Evolutionary conservation across 2,797 vertebrate genomes (phyloP), one percentile per base, ranked within the genome.

Genomic region (Kryptopterus vitreolus): DNA sequence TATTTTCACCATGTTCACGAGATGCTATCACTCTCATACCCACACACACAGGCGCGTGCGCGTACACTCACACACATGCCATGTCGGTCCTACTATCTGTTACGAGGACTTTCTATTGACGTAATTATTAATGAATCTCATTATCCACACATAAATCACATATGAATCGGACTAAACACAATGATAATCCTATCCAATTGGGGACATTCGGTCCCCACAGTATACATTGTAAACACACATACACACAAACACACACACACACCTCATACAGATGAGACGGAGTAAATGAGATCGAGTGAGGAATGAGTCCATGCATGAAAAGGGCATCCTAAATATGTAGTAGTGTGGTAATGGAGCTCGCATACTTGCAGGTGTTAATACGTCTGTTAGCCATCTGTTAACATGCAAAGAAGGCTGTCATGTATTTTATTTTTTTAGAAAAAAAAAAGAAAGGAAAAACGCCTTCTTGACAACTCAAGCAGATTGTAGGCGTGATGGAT

Each of bases 401-500:
- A 55, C 33, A 53, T 81, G 63, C 58, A 65, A 65, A 55, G 80
- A 55, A 71, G 52, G 83, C 83, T 90, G 90, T 90, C 88, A 90
- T 90, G 87, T 84, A 83, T 86, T 88, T 90, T 86, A 89, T 91
- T 90, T 77, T 84, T n/a, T n/a, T 78, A 16, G 4, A 53, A 16
- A 1, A 20, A 52, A 38, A 26, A 8, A n/a, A 38, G 38, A 29
- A 26, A 58, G 26, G 4, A n/a, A n/a, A 82, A n/a, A 88, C 82
- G 81, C 85, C 88, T 88, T 83, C 43, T 87, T 84, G 87, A 88
- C 86, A 87, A 33, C 22, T 66, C 81, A 84, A 87, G 88, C 83
- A 91, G 89, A 91, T 91, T 90, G 88, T 89, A 88, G 89, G 77
- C 85, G 80, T 87, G 87, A 90, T 81, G 68, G 65, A 87, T 87